Evolutionary conservation across 2,797 vertebrate species (phyloP).

Genomic region (Monodelphis domestica): DNA sequence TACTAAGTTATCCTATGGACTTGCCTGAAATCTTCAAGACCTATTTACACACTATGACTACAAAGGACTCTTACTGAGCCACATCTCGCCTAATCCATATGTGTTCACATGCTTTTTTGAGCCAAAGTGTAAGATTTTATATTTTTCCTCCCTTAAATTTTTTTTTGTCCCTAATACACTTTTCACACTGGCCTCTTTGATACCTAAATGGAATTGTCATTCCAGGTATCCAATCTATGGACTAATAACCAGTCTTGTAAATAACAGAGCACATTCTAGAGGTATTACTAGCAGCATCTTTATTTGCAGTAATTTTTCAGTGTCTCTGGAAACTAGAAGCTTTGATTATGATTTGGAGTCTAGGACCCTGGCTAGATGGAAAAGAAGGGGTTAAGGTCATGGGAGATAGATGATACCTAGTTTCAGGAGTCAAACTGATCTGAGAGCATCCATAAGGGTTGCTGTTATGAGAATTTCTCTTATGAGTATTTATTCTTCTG

Average conservation of each 20-base stretch:
- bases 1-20: neutral
- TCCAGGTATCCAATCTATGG: neutral
- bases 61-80: too few relatives aligned
- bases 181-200: neutral
- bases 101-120: neutral
- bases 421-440: neutral
- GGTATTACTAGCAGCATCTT: neutral
- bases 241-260: neutral
- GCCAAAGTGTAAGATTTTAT: neutral
- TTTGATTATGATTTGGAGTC: neutral
- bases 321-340: neutral
- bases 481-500: constrained; percentile 1
- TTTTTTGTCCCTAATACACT: neutral
- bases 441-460: neutral
- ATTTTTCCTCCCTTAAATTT: neutral
- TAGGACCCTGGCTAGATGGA: neutral
- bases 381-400: neutral
- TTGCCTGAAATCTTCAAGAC: neutral
- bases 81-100: neutral
- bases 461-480: neutral
- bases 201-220: neutral
- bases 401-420: neutral
- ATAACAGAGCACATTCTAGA: neutral
- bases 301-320: neutral
- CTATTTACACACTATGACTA: too few relatives aligned